Percentiles rank a stretch among this genome's conserved stretches.
phyloP scores from a whole-genome alignment of 2,888 invertebrate genomes.

The Trichogramma evanescens region DNA sequence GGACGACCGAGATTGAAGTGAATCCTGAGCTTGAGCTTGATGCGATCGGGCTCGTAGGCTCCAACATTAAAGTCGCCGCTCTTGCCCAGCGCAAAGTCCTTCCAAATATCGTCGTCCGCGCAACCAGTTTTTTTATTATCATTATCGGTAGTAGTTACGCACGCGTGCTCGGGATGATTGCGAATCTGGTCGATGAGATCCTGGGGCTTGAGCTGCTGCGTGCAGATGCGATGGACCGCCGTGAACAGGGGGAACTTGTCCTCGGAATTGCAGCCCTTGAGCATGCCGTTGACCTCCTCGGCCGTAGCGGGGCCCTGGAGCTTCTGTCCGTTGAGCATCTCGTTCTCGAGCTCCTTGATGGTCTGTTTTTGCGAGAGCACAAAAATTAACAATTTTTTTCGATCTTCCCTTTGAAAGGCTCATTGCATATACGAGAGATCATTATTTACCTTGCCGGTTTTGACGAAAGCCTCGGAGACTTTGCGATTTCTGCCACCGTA shows the following conservation, averaged over 20 bases:
- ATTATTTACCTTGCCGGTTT: slow-evolving; percentile 50
- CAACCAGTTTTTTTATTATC: background rate
- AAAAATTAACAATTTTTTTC: background rate
- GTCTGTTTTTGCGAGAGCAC: slow-evolving; percentile 44
- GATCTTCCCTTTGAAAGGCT: background rate
- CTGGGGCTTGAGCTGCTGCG: slow-evolving; percentile 67
- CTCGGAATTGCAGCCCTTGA: slow-evolving; percentile 77
- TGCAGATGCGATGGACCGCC: slow-evolving; percentile 90
- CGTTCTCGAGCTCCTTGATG: slow-evolving; percentile 84
- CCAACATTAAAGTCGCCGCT: background rate
- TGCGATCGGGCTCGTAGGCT: slow-evolving; percentile 16
- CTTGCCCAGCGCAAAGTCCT: too few species aligned
- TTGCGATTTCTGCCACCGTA: slow-evolving; percentile 62
- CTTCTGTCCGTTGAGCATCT: slow-evolving; percentile 95
- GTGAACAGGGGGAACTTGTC: slow-evolving; percentile 95
- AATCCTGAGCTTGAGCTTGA: slow-evolving; percentile 18
- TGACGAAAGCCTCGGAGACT: slow-evolving; percentile 58
- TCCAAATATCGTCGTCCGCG: too few species aligned
- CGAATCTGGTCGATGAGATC: slow-evolving; percentile 89
- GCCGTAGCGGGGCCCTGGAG: slow-evolving; percentile 97
- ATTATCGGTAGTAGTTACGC: slow-evolving; percentile 10
- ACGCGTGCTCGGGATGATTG: slow-evolving; percentile 35
- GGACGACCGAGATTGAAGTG: slow-evolving; percentile 18
- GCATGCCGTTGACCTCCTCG: slow-evolving; percentile 90
- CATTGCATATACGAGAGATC: background rate